Percentiles rank a stretch among this genome's conserved stretches.
These are phyloP conservation scores for Speoplatyrhinus poulsoni DNA, from an alignment of 2,113 vertebrate species.

Conservation along the genomic window DNA sequence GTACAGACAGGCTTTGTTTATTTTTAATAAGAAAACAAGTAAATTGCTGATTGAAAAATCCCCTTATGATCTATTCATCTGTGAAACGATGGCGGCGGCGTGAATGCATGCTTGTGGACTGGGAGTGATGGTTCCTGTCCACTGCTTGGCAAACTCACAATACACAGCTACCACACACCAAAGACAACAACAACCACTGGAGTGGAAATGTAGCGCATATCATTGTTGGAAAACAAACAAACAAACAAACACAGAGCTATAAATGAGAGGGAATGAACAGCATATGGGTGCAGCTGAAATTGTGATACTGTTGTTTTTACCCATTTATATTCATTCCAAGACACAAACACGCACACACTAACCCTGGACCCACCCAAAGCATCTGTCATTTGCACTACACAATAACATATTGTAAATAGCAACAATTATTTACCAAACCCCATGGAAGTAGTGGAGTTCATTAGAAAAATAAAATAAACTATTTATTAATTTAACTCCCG, in stretches of 20 bases:
- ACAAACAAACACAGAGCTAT: conserved; percentile 32
- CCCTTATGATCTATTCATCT: conserved; percentile 28
- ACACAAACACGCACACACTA: too few relatives aligned
- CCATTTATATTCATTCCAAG: too few relatives aligned
- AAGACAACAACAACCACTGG: conserved; percentile 11
- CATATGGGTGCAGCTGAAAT: neutral
- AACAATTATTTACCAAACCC: too few relatives aligned
- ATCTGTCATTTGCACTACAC: too few relatives aligned
- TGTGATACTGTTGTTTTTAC: too few relatives aligned
- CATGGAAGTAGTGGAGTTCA: too few relatives aligned
- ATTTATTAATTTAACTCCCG: too few relatives aligned
- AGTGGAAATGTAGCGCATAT: conserved; percentile 13
- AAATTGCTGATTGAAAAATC: conserved; percentile 55
- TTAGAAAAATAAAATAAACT: too few relatives aligned
- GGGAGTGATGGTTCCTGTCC: conserved; percentile 35
- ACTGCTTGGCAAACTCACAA: conserved; percentile 7
- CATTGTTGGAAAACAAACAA: conserved; percentile 43
- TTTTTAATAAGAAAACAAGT: conserved; percentile 38
- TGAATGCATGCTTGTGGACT: conserved; percentile 45
- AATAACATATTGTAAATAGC: too few relatives aligned
- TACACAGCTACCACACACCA: conserved; percentile 4
- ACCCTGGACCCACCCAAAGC: too few relatives aligned
- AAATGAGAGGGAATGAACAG: neutral
- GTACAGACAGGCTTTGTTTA: conserved; percentile 17
- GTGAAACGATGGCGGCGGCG: conserved; percentile 51